These are phyloP conservation scores for Spea multiplicata DNA, from an alignment of 2,113 vertebrate species.

Conservation along the genomic window DNA sequence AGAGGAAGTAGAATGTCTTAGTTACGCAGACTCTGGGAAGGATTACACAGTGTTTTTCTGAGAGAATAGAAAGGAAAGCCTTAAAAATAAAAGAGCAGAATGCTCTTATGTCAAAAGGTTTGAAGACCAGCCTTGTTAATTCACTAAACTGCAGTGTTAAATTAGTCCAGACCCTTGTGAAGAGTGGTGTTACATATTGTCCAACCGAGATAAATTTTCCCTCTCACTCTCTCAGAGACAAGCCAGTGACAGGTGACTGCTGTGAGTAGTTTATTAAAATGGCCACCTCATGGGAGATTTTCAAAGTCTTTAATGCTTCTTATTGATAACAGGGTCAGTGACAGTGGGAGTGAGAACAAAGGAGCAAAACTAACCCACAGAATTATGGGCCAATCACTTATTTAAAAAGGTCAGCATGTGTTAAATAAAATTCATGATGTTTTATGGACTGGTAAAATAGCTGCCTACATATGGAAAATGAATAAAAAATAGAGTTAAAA, in stretches of 20 bases:
- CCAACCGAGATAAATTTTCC: conserved; percentile 68
- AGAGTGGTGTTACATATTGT: conserved; percentile 61
- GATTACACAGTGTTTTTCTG: conserved; percentile 59
- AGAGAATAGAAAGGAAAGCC: conserved; percentile 54
- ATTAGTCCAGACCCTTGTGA: conserved; percentile 63
- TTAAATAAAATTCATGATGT: conserved; percentile 31
- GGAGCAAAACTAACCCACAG: conserved; percentile 53
- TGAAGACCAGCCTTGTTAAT: conserved; percentile 71
- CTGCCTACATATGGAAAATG: neutral
- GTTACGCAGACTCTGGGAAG: conserved; percentile 63
- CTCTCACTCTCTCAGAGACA: conserved; percentile 51
- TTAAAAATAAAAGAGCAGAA: conserved; percentile 62
- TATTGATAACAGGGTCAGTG: conserved; percentile 64
- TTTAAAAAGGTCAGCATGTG: conserved; percentile 55
- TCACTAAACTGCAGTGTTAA: conserved; percentile 65
- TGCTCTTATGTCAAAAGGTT: conserved; percentile 59
- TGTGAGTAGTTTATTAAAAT: conserved; percentile 73
- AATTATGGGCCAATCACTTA: conserved; percentile 60
- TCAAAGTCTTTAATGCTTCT: conserved; percentile 73
- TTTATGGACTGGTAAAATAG: neutral
- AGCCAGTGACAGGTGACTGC: conserved; percentile 66
- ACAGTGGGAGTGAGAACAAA: conserved; percentile 62
- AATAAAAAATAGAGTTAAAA: too few species aligned
- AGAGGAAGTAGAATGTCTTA: conserved; percentile 53
- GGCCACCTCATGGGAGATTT: conserved; percentile 66